Percentiles rank a stretch among this genome's conserved stretches.
Conservation (phyloP, 2,113 vertebrate species). For the Thermophis baileyi region DNA sequence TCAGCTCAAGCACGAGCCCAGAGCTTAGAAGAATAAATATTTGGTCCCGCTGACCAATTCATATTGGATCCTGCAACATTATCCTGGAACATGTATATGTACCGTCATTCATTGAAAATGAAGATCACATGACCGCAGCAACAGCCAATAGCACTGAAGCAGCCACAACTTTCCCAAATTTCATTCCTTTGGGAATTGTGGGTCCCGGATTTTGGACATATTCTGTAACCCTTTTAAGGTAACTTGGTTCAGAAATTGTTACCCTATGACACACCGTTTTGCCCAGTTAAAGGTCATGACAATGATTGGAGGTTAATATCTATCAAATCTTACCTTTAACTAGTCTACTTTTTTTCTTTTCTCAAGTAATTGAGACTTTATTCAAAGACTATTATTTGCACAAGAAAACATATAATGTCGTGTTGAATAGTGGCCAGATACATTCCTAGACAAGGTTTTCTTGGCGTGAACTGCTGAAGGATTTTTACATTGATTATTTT, state of each 20-base stretch:
- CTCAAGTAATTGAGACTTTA: constrained; percentile 32
- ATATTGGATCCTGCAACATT: not conserved
- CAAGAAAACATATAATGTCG: constrained; percentile 70
- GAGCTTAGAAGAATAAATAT: not conserved
- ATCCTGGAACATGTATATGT: not conserved
- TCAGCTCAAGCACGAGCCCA: not conserved
- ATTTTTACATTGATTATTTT: constrained; percentile 73
- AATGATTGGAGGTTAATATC: not conserved
- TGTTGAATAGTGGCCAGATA: constrained; percentile 68
- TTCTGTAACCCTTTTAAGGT: not conserved
- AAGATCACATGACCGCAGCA: not conserved
- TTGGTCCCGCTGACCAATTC: not conserved
- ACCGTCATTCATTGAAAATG: not conserved
- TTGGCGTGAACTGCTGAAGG: constrained; percentile 70
- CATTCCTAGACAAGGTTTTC: constrained; percentile 79
- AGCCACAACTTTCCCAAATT: not conserved
- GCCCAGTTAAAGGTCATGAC: not conserved
- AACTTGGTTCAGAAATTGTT: not conserved
- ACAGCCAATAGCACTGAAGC: not conserved
- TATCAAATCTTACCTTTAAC: not conserved
- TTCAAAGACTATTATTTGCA: constrained; percentile 62
- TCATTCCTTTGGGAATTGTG: not conserved
- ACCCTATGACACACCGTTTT: not conserved
- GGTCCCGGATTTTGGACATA: not conserved
- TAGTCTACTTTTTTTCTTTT: not conserved